A percentile compares a stretch with the other conserved stretches of the same genome.
phyloP scores from a whole-genome alignment of 2,797 vertebrate genomes.

The Phoxinus dragarum region DNA sequence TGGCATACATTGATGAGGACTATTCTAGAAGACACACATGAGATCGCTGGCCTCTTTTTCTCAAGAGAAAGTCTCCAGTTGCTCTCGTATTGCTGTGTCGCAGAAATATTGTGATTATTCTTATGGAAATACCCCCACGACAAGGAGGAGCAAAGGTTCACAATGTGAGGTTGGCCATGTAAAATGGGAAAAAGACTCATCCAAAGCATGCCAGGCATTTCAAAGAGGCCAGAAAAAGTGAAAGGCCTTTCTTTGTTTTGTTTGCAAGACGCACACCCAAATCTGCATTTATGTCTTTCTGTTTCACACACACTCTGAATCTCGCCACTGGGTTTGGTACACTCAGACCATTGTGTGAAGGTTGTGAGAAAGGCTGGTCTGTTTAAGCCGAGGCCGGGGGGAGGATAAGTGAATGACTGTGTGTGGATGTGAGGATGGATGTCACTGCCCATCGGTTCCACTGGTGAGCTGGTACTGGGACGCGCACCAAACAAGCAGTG shows the following conservation, averaged over 20 bases:
- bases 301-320: constrained; percentile 42
- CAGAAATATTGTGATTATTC: neutral
- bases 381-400: constrained; percentile 68
- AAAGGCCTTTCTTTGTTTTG: constrained; percentile 61
- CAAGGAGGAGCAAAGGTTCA: constrained; percentile 57
- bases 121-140: constrained; percentile 38
- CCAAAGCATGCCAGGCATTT: constrained; percentile 55
- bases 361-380: constrained; percentile 70
- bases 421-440: constrained; percentile 57
- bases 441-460: constrained; percentile 61
- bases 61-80: neutral
- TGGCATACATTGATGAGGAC: too few relatives aligned
- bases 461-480: constrained; percentile 62
- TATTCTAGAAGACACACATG: neutral
- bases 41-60: neutral
- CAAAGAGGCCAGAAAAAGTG: constrained; percentile 43
- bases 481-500: constrained; percentile 46
- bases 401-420: constrained; percentile 73
- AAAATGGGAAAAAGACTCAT: constrained; percentile 50
- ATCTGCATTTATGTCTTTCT: constrained; percentile 53
- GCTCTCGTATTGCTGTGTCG: neutral
- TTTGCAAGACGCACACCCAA: constrained; percentile 60
- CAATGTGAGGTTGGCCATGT: constrained; percentile 21
- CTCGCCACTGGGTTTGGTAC: constrained; percentile 58
- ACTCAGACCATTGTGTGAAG: constrained; percentile 69